Base-by-base conservation (phyloP, 1,140 invertebrate species). In the Heliconius hermathena region DNA sequence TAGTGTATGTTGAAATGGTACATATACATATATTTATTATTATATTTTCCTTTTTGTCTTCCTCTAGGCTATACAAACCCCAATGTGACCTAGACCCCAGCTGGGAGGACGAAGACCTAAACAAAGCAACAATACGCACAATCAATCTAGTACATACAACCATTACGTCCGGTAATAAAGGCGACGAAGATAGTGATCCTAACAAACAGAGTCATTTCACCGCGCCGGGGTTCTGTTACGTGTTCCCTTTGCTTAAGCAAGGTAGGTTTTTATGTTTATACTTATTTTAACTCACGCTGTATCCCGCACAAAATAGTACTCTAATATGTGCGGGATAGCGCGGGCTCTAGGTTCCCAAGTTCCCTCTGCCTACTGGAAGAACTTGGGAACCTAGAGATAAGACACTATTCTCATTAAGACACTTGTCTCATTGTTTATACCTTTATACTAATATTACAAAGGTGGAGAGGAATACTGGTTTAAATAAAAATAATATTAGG, bases 181-280 rank as follows among this genome's bases (percentile, higher is more conserved):
- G 83, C 13, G 80, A 79, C 71, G 71, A 77, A 22, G 72, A 66
- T 41, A 57, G 75, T 38, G 60, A 60, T 26, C 80, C 41, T 22
- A 78, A 71, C 78, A 84, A 88, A 70, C 90, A 87, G n/a, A 90
- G 89, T 82, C 84, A 95, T 54, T 95, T 98, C 57, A 95, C 95
- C 5, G 96, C 96, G 0, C 96, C 97, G 3, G 96, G 96, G 0
- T 98, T 99, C 93, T 96, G 97, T 57, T 99, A 97, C 87, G 95
- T 96, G 33, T 99, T 98, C 90, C 97, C 97, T 8, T 96, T 99
- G 77, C 91, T 99, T 5, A 96, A 96, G 79, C 95, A 96, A 81
- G 96, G 97, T 77, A 87, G 38, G 8, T 81, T 2, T 83, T n/a
- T 57, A n/a, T n/a, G 8, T 22, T 20, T 57, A 57, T 8, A 57